Percentiles rank a stretch among this genome's conserved stretches.
phyloP scores from a whole-genome alignment of 2,113 vertebrate genomes.

The Progne subis region DNA sequence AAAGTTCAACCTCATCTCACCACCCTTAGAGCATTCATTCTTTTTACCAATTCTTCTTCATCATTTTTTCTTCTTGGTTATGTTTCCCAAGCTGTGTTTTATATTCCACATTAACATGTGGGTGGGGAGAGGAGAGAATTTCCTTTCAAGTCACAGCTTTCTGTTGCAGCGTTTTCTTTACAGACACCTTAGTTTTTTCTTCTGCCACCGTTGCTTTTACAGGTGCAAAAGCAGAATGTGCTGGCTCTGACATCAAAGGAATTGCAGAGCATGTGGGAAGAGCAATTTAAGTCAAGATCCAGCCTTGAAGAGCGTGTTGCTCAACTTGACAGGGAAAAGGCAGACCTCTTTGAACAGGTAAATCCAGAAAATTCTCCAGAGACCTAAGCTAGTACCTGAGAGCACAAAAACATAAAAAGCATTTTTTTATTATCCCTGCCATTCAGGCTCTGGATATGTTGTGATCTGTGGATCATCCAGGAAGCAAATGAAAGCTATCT shows the following conservation, averaged over 20 bases:
- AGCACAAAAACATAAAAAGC: fast-evolving
- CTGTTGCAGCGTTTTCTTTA: not conserved
- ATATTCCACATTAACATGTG: not conserved
- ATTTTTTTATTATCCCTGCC: not conserved
- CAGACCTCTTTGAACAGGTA: constrained; percentile 44
- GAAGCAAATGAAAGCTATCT: not conserved
- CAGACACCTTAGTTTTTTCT: not conserved
- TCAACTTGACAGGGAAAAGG: constrained; percentile 62
- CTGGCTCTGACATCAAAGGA: constrained; percentile 80
- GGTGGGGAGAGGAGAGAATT: not conserved
- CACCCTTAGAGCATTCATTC: not conserved
- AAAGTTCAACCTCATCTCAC: not conserved
- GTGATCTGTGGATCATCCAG: not conserved
- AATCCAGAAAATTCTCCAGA: not conserved
- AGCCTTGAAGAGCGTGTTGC: constrained; percentile 80
- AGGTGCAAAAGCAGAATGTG: constrained; percentile 83
- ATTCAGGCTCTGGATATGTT: not conserved
- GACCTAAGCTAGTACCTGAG: not conserved
- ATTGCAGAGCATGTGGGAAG: constrained; percentile 82
- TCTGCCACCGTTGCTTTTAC: not conserved
- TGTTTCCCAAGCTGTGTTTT: not conserved
- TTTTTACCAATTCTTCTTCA: not conserved
- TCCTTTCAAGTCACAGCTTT: not conserved
- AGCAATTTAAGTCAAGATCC: constrained; percentile 82
- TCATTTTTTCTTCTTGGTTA: not conserved